Percentiles rank a stretch among this genome's conserved stretches.
Evolutionary conservation across 2,797 vertebrate genomes (phyloP).

Genomic region (Trichosurus vulpecula): DNA sequence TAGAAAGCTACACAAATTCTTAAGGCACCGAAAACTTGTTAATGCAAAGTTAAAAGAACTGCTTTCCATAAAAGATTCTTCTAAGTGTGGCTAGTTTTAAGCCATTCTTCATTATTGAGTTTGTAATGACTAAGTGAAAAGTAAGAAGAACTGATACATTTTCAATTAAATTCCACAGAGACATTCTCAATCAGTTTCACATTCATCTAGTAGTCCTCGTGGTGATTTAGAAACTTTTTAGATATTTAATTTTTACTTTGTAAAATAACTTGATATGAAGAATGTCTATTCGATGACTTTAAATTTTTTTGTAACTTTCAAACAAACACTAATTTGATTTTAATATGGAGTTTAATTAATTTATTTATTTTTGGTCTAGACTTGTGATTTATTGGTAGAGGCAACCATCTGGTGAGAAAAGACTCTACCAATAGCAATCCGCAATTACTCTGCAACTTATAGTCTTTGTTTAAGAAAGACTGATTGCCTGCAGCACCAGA

Average conservation of each 20-base stretch:
- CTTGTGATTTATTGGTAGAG: neutral
- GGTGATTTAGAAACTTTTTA: neutral
- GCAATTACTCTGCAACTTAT: neutral
- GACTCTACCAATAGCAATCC: neutral
- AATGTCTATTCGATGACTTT: neutral
- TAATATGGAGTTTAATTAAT: neutral
- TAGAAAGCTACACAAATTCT: neutral
- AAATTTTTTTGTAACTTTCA: neutral
- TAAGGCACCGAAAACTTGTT: neutral
- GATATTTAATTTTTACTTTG: neutral
- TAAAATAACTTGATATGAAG: neutral
- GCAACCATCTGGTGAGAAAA: neutral
- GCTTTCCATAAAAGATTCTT: neutral
- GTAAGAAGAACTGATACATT: neutral
- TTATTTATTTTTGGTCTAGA: neutral
- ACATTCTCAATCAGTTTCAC: neutral
- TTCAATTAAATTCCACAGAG: neutral
- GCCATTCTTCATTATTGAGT: neutral
- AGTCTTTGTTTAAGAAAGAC: neutral
- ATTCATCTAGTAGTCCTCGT: neutral
- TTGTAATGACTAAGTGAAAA: neutral
- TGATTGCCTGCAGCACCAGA: neutral
- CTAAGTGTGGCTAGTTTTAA: neutral
- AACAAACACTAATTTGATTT: neutral
- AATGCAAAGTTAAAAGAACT: neutral